Conservation (phyloP, 2,797 vertebrate species). For the Channa striata region DNA sequence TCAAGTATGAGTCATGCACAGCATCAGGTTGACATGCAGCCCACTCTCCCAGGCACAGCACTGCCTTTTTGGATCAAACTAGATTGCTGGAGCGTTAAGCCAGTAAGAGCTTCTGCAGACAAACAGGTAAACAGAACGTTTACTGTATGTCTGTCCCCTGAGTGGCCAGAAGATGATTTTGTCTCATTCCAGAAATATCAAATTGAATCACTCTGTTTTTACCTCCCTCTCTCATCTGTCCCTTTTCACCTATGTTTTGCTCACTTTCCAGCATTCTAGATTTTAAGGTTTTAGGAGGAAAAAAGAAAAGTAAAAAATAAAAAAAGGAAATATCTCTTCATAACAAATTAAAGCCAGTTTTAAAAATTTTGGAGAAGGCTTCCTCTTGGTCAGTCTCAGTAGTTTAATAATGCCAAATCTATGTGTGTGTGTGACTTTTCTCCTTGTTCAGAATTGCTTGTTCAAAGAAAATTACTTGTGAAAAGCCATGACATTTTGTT, state of each 20-base stretch:
- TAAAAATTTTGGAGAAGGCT: constrained; percentile 26
- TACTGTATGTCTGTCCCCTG: constrained; percentile 33
- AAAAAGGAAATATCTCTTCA: constrained; percentile 24
- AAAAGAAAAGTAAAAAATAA: constrained; percentile 3
- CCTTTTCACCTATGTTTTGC: constrained; percentile 2
- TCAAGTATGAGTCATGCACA: constrained; percentile 52
- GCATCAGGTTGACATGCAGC: constrained; percentile 54
- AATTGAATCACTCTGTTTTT: constrained; percentile 38
- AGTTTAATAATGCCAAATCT: constrained; percentile 15
- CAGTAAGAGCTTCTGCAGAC: constrained; percentile 47
- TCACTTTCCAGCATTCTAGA: constrained; percentile 2
- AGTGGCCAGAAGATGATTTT: constrained; percentile 29
- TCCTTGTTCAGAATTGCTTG: constrained; percentile 20
- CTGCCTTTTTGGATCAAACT: constrained; percentile 59
- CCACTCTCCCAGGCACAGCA: constrained; percentile 47
- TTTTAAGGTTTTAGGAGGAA: constrained; percentile 18
- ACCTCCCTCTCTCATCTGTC: not conserved
- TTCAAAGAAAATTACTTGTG: constrained; percentile 25
- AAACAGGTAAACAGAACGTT: constrained; percentile 59
- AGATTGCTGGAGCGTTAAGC: constrained; percentile 52
- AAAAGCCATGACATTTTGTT: constrained; percentile 49
- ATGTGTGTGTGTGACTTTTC: constrained; percentile 8
- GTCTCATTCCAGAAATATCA: constrained; percentile 49
- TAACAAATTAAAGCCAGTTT: constrained; percentile 49
- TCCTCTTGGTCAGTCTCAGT: constrained; percentile 44